Conservation (phyloP, 1,140 invertebrate species). For the Frieseomelitta varia region DNA sequence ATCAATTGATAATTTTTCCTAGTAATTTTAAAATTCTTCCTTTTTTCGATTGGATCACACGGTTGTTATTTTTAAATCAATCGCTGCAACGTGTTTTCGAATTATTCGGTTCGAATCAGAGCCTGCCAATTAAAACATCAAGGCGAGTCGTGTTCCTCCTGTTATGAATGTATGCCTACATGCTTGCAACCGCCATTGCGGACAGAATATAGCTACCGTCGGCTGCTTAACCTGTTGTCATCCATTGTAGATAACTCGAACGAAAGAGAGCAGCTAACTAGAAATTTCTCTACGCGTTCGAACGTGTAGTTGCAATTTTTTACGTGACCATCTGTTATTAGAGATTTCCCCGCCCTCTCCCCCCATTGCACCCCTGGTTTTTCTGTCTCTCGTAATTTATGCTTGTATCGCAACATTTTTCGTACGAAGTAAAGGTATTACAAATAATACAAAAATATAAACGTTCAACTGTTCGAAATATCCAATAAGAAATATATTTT, state of each 20-base stretch:
- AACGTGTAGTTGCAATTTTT: not conserved
- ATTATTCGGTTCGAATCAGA: not conserved
- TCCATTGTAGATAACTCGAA: constrained; percentile 36
- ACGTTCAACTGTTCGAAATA: not conserved
- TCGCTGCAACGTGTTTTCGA: not conserved
- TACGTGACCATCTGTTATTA: not conserved
- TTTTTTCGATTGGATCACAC: not conserved
- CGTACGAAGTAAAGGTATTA: not conserved
- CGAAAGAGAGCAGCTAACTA: not conserved
- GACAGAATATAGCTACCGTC: constrained; percentile 38
- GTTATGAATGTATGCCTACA: not conserved
- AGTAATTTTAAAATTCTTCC: too few relatives aligned
- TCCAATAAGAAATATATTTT: not conserved
- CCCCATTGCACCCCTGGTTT: not conserved
- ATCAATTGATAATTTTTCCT: too few relatives aligned
- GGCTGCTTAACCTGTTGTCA: constrained; percentile 46
- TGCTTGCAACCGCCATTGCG: constrained; percentile 27
- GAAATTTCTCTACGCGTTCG: constrained; percentile 19
- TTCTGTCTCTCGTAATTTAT: not conserved
- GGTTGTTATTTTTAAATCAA: not conserved
- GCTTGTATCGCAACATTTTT: not conserved
- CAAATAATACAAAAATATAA: not conserved
- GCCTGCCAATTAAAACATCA: not conserved
- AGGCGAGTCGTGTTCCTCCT: not conserved
- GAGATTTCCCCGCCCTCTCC: not conserved